Evolutionary conservation across 1,140 invertebrate genomes (phyloP).

Genomic region (Nautilus pompilius): DNA sequence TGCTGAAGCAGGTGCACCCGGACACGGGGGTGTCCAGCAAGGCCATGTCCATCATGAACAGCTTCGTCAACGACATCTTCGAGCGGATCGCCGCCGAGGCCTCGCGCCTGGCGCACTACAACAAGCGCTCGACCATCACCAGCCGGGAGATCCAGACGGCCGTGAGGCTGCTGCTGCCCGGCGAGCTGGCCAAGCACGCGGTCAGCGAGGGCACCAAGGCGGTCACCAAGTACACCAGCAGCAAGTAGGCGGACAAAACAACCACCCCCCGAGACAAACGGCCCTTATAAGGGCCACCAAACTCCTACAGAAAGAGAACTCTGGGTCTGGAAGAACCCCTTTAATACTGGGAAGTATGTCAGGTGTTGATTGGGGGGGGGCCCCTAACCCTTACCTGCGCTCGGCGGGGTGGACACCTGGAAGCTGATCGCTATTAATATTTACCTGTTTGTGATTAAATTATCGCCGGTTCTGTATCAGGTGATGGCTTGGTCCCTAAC

Average conservation of each 20-base stretch:
- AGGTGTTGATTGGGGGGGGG: no score
- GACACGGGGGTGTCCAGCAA: slow-evolving; percentile 65
- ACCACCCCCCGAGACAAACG: not conserved
- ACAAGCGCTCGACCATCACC: slow-evolving; percentile 57
- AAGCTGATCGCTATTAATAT: no score
- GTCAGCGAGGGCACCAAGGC: slow-evolving; percentile 64
- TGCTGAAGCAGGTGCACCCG: slow-evolving; percentile 71
- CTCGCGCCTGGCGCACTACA: slow-evolving; percentile 51
- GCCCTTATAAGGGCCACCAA: not conserved
- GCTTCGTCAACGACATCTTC: slow-evolving; percentile 57
- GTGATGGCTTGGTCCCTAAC: no score
- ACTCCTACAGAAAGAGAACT: not conserved
- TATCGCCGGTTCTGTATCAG: no score
- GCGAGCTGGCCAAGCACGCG: slow-evolving; percentile 65
- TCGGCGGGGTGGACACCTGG: no score
- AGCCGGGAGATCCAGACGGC: slow-evolving; percentile 65
- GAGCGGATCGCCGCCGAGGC: slow-evolving; percentile 54
- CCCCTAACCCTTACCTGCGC: no score
- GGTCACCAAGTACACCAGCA: slow-evolving; percentile 60
- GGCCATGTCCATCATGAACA: slow-evolving; percentile 54
- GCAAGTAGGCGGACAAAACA: not conserved
- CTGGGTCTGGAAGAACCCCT: not conserved
- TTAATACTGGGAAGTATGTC: no score
- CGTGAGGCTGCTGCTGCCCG: slow-evolving; percentile 63
- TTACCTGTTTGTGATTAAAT: no score